A percentile compares a stretch with the other conserved stretches of the same genome.
These are phyloP conservation scores for Cotesia typhae DNA, from an alignment of 1,140 invertebrate species.

Conservation along the genomic window DNA sequence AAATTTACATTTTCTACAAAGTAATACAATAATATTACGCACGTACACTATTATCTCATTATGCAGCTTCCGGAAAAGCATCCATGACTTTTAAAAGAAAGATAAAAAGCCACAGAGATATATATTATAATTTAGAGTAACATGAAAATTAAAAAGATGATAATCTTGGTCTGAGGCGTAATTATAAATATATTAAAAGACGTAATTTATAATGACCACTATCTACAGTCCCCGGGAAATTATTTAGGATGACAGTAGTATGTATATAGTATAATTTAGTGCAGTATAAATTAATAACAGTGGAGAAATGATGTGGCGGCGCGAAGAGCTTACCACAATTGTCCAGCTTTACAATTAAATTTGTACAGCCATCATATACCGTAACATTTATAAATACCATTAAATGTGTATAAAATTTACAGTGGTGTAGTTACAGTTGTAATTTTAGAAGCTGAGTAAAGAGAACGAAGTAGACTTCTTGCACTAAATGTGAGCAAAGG, in stretches of 20 bases:
- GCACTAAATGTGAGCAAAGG: conserved; percentile 1
- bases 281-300: conserved; percentile 29
- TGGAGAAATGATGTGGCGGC: conserved; percentile 23
- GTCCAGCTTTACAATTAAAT: conserved; percentile 32
- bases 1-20: no score
- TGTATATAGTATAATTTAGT: background rate
- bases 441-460: background rate
- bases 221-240: background rate
- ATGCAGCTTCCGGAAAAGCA: no score
- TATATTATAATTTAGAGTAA: no score
- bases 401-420: conserved; percentile 3
- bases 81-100: no score
- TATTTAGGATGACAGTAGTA: conserved; percentile 18
- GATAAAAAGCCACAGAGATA: no score
- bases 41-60: no score
- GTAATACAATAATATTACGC: no score
- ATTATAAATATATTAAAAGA: no score
- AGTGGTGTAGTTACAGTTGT: no score
- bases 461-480: background rate
- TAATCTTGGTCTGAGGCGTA: no score
- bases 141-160: no score
- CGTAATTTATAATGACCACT: no score
- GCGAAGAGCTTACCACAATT: conserved; percentile 29
- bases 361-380: background rate
- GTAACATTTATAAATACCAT: background rate